These are phyloP conservation scores for Leucophenga varia DNA, from an alignment of 1,140 invertebrate genomes.

Conservation along the genomic window DNA sequence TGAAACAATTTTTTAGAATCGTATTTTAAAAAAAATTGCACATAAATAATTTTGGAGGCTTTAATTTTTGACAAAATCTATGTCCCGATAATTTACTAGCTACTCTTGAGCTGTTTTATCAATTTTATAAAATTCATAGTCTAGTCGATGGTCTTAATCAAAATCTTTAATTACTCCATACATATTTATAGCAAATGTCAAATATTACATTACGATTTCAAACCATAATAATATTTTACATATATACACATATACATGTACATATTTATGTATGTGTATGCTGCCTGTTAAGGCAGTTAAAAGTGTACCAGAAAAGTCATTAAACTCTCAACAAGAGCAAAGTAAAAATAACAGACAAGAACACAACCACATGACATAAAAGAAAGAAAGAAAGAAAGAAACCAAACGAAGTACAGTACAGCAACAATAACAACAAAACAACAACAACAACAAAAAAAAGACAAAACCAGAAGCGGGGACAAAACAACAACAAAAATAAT, in stretches of 20 bases:
- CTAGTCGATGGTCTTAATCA: too few species aligned
- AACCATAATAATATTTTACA: too few species aligned
- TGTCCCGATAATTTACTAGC: too few species aligned
- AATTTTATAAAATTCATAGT: too few species aligned
- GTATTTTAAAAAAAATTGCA: too few species aligned
- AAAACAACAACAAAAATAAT: slow-evolving; percentile 3
- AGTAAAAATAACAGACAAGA: slow-evolving; percentile 40
- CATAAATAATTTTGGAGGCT: too few species aligned
- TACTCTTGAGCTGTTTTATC: too few species aligned
- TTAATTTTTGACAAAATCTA: too few species aligned
- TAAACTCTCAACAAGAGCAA: slow-evolving; percentile 54
- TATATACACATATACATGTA: not conserved
- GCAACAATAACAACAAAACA: slow-evolving; percentile 30
- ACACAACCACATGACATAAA: slow-evolving; percentile 26
- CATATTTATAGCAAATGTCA: too few species aligned
- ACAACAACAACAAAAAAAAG: slow-evolving; percentile 27
- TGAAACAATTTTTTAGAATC: too few species aligned
- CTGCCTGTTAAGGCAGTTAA: not conserved
- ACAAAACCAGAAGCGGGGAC: slow-evolving; percentile 45
- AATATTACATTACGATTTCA: too few species aligned
- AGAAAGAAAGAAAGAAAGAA: slow-evolving; percentile 1
- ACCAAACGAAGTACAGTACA: slow-evolving; percentile 7
- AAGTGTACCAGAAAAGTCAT: slow-evolving; percentile 46
- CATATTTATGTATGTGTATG: not conserved
- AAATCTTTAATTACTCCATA: too few species aligned